These are phyloP conservation scores for Xiphophorus maculatus DNA, from an alignment of 2,113 vertebrate species.

Conservation along the genomic window DNA sequence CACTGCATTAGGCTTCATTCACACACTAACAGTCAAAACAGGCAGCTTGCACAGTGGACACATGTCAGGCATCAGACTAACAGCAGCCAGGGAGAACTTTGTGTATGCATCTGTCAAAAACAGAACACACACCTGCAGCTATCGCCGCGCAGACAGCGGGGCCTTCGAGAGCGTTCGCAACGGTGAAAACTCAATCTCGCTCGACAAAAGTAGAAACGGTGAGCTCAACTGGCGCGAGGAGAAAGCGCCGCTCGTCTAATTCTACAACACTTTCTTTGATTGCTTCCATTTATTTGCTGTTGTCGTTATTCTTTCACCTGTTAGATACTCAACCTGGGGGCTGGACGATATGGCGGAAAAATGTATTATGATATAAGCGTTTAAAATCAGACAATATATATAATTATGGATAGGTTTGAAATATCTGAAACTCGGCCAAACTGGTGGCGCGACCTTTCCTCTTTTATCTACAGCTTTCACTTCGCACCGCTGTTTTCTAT, in stretches of 20 bases:
- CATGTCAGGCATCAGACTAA: slow-evolving; percentile 61
- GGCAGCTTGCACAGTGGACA: slow-evolving; percentile 50
- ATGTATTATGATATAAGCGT: too few relatives aligned
- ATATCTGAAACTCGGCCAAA: too few relatives aligned
- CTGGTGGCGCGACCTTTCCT: too few relatives aligned
- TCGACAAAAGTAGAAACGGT: neutral
- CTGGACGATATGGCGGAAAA: too few relatives aligned
- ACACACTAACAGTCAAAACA: slow-evolving; percentile 57
- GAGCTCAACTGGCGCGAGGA: neutral
- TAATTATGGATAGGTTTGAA: too few relatives aligned
- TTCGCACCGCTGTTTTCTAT: too few relatives aligned
- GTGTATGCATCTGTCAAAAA: slow-evolving; percentile 50
- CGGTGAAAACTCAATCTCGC: slow-evolving; percentile 32
- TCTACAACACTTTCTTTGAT: too few relatives aligned
- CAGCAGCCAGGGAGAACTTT: slow-evolving; percentile 44
- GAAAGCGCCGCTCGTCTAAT: neutral
- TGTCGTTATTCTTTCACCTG: too few relatives aligned
- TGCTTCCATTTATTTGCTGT: too few relatives aligned
- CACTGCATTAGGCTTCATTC: slow-evolving; percentile 34
- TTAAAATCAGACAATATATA: too few relatives aligned
- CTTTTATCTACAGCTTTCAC: too few relatives aligned
- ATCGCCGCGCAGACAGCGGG: slow-evolving; percentile 35
- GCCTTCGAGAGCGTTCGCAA: slow-evolving; percentile 4
- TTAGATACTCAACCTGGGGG: too few relatives aligned
- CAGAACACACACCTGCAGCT: slow-evolving; percentile 52